phyloP scores from a whole-genome alignment of 2,888 invertebrate genomes.

The Baronia brevicornis region DNA sequence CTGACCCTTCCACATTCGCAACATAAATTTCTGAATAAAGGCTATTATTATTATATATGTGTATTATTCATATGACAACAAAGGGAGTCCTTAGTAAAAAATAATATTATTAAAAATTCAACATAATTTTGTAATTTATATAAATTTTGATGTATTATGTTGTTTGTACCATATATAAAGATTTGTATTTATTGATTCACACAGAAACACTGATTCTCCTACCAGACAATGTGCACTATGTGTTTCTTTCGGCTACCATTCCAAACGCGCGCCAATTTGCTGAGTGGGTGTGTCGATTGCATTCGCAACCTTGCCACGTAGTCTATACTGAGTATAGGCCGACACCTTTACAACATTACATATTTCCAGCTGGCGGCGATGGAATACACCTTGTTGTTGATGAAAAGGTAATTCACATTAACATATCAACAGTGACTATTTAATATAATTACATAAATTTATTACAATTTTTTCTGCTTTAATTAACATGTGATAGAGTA shows the following conservation, averaged over 20 bases:
- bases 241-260: slow-evolving; percentile 99
- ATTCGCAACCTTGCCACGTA: slow-evolving; percentile 98
- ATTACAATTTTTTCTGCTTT: too few relatives aligned
- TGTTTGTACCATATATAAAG: background rate
- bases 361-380: slow-evolving; percentile 97
- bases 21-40: too few relatives aligned
- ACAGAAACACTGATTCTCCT: slow-evolving; percentile 95
- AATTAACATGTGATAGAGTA: too few relatives aligned
- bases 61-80: too few relatives aligned
- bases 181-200: slow-evolving; percentile 8
- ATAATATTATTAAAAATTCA: too few relatives aligned
- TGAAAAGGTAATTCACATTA: slow-evolving; percentile 85
- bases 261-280: slow-evolving; percentile 98
- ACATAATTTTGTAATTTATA: too few relatives aligned
- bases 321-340: slow-evolving; percentile 99
- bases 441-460: too few relatives aligned
- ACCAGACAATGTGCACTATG: slow-evolving; percentile 98
- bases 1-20: too few relatives aligned
- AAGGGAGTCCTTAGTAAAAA: too few relatives aligned
- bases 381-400: slow-evolving; percentile 97
- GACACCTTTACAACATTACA: slow-evolving; percentile 97
- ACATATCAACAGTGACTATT: too few relatives aligned
- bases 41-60: too few relatives aligned
- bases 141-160: background rate
- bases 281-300: slow-evolving; percentile 95